Conservation (phyloP, 1,140 invertebrate species). For the Aphis craccivora region DNA sequence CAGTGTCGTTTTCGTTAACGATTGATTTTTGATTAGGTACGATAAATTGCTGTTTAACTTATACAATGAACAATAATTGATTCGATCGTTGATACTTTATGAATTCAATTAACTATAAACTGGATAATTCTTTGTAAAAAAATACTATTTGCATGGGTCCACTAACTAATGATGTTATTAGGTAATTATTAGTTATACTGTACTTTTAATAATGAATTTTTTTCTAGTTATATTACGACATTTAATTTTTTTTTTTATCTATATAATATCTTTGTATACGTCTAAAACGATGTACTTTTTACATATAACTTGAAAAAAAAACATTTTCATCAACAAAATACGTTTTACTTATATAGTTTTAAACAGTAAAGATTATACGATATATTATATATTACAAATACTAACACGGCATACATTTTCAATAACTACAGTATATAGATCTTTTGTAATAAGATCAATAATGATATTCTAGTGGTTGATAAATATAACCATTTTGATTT, state of each 20-base stretch:
- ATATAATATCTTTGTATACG: neutral
- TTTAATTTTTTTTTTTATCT: too few relatives aligned
- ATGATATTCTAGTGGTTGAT: neutral
- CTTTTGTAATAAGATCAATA: neutral
- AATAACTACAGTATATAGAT: neutral
- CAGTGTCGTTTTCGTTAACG: neutral
- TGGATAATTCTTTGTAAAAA: neutral
- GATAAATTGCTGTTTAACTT: neutral
- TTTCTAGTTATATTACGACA: neutral
- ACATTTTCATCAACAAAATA: neutral
- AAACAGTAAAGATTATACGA: neutral
- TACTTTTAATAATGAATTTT: too few relatives aligned
- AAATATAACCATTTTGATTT: neutral
- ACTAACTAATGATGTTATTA: too few relatives aligned
- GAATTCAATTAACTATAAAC: neutral
- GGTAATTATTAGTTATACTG: too few relatives aligned
- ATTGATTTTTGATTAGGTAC: neutral
- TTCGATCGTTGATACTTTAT: neutral
- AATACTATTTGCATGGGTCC: neutral
- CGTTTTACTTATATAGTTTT: neutral
- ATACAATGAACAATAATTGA: neutral
- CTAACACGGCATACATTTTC: neutral
- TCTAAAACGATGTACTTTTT: neutral
- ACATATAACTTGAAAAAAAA: neutral
- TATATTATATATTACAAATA: neutral